A percentile compares a stretch with the other conserved stretches of the same genome.
Evolutionary conservation across 2,113 vertebrate species (phyloP).

Genomic region (Anhinga rufa): DNA sequence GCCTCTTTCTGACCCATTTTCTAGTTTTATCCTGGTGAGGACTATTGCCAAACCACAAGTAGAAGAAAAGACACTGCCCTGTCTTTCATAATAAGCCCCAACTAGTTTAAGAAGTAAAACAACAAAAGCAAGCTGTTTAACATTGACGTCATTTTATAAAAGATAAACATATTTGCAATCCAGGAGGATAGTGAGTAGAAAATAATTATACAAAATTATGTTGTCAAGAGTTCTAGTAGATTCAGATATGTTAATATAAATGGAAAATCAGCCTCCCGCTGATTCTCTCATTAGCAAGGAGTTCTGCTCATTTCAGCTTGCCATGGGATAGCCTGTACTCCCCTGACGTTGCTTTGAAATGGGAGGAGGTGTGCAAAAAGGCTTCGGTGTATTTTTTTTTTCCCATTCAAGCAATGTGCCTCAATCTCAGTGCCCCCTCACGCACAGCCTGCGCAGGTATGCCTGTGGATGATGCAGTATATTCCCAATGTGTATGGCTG

Average conservation of each 20-base stretch:
- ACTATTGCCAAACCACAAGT: conserved; percentile 11
- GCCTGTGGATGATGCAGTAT: neutral
- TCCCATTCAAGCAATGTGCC: rapidly evolving
- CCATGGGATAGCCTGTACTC: neutral
- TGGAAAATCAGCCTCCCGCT: neutral
- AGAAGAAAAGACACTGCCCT: neutral
- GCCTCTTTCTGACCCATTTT: conserved; percentile 34
- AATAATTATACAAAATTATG: conserved; percentile 14
- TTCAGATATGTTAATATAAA: neutral
- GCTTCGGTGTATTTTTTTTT: neutral
- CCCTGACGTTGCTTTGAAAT: neutral
- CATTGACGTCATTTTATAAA: neutral
- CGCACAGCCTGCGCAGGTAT: rapidly evolving
- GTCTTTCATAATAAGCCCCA: neutral
- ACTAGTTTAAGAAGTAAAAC: conserved; percentile 29
- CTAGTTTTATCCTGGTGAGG: neutral
- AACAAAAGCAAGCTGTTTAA: conserved; percentile 4
- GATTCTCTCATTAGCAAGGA: neutral
- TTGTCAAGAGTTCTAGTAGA: neutral
- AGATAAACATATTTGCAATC: conserved; percentile 34
- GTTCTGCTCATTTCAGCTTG: neutral
- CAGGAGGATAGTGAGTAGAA: neutral
- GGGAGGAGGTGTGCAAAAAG: neutral
- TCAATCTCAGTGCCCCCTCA: neutral
- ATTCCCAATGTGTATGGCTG: neutral